Evolutionary conservation across 2,888 invertebrate species (phyloP), one percentile per base, ranked within the genome.

Genomic region (Hydropsyche betteni): DNA sequence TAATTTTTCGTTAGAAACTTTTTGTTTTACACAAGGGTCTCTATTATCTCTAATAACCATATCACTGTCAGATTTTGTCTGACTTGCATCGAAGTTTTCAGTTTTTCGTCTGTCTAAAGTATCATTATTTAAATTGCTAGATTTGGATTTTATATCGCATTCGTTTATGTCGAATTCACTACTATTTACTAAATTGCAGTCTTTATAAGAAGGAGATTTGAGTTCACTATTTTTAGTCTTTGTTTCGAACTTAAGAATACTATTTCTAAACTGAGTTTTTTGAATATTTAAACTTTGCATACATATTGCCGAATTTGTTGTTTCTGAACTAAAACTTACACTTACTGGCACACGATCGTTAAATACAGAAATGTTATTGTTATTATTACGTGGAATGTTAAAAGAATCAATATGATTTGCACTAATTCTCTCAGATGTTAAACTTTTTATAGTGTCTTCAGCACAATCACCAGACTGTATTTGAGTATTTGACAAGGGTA

Each of bases 61-160:
- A 36, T 77, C 77, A 36, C 14, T 55, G 52, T 52, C 58, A n/a
- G 61, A 55, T 50, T 68, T 78, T 12, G 53, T 33, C 53, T 72
- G 75, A 64, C 68, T 58, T 58, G 74, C 53, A 34, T 78, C 77
- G 74, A 68, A 36, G 53, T 38, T 68, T 75, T 80, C 78, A 61
- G 51, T 81, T 72, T 83, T 83, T 71, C 82, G 82, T 12, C 82
- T 81, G 71, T 85, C 84, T 77, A 83, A 81, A 79, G 81, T 83
- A 61, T 84, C 83, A 76, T 84, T 80, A 75, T 81, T 80, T 75
- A 80, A 80, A 75, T 80, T 80, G 55, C 76, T 76, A 72, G 36
- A 73, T 73, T 79, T 80, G 77, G 80, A 79, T 79, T 80, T 81
- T 58, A 81, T 80, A 74, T 80, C 81, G 72, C 80, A 80, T 73